Conservation (phyloP, 2,797 vertebrate species). For the Sebastes vulpes region DNA sequence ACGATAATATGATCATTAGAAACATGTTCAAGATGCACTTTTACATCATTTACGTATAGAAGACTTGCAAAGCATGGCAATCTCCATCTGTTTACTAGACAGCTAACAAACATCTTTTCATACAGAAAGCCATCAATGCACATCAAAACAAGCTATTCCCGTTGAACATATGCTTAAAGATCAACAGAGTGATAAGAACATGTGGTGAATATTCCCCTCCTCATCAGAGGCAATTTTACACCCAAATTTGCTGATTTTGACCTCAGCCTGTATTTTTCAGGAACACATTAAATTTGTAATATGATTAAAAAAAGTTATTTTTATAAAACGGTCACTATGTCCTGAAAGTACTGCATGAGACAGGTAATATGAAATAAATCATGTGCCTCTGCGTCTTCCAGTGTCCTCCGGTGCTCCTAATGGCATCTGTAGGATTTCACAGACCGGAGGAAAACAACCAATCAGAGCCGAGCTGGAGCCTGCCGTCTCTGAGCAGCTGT, state of each 20-base stretch:
- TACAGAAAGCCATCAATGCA: constrained; percentile 32
- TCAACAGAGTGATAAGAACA: constrained; percentile 34
- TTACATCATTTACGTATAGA: not conserved
- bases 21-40: constrained; percentile 25
- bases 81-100: constrained; percentile 30
- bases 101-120: constrained; percentile 25
- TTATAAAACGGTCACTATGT: not conserved
- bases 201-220: constrained; percentile 23
- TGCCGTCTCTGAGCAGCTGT: too few relatives aligned
- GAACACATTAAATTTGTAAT: not conserved
- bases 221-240: constrained; percentile 34
- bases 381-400: not conserved
- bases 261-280: constrained; percentile 17
- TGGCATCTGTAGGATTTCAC: not conserved
- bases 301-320: not conserved
- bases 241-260: constrained; percentile 38
- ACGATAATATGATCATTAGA: constrained; percentile 33
- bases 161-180: constrained; percentile 66
- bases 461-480: too few relatives aligned
- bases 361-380: not conserved
- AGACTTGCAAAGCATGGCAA: constrained; percentile 20
- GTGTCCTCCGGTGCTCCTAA: not conserved
- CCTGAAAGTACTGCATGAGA: not conserved
- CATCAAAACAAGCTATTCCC: constrained; percentile 43
- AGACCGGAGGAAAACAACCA: too few relatives aligned